Evolutionary conservation across 2,888 invertebrate genomes (phyloP), one percentile per base, ranked within the genome.

Genomic region (Spicauda simplicius): DNA sequence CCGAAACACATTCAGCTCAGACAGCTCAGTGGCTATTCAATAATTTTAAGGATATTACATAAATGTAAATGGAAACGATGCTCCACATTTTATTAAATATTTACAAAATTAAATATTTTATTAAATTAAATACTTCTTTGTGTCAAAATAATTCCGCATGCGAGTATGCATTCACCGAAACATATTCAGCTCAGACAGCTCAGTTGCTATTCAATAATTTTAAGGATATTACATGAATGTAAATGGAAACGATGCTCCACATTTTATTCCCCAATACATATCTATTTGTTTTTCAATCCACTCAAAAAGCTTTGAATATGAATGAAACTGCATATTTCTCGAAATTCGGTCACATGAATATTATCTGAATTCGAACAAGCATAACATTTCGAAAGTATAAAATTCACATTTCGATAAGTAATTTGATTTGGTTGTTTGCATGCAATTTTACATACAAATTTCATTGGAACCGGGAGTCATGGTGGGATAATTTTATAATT

Each of bases 351-450:
- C 54, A 16, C 53, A 62, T 52, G 33, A 52, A 52, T 19, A 20
- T 55, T 33, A 50, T 55, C 37, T 16, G 45, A 56, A 48, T 55
- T 56, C 50, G 57, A 25, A 19, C 25, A 54, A 54, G 30, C 50
- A 18, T 18, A 41, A 53, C 45, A 65, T 30, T 41, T 53, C 16
- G 41, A 57, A 33, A 50, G 19, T 30, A 61, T 61, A 52, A 55
- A 64, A 57, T 64, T 10, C 18, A 57, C 50, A 18, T 45, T 41
- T 58, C 58, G 64, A 64, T 64, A 64, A 45, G 25, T 64, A 64
- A 64, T 64, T 64, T 52, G 57, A 64, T 65, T 65, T 53, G 53
- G 58, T 65, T 65, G 57, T 64, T 64, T 57, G 10, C 37, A 57
- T 57, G 19, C 50, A 52, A 64, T 57, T 64, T 57, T 57, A 57